Evolutionary conservation across 2,113 vertebrate genomes (phyloP), one percentile per base, ranked within the genome.

Genomic region (Eulemur macaco): DNA sequence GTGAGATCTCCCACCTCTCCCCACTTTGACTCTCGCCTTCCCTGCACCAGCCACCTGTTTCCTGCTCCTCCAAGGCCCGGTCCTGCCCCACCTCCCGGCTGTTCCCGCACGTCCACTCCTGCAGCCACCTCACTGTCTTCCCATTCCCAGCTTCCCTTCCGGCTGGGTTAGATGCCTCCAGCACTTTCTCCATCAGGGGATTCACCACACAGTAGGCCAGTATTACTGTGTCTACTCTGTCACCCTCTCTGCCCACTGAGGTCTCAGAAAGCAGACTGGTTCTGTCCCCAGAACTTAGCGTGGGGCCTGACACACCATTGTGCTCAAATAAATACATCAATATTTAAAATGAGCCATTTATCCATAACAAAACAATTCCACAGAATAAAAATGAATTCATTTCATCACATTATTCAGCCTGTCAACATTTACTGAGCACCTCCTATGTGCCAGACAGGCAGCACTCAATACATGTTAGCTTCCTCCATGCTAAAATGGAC

Each of bases 281-380:
- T 68, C 17, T 86, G 63, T 60, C 17, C 71, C 78, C 45, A 83
- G 78, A 73, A 60, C 54, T 54, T 52, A 69, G 45, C 34, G 29
- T 4, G 3, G 8, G n/a, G 29, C n/a, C 63, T 9, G 31, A 91
- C 39, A n/a, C 1, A 2, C 54, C 45, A 10, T 1, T 50, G 50
- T 54, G 45, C 58, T 54, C 80, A 82, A 86, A 86, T 29, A 45
- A 77, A 80, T 4, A 60, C 29, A 37, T 83, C 31, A 63, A 3
- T 89, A 78, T 81, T 69, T 91, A 80, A 95, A 94, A 89, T 64
- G 23, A n/a, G 34, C 63, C 50, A 21, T 25, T 86, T 89, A 54
- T 39, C 56, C 76, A 64, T 25, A 64, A 31, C 50, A 80, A 91
- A 90, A 45, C 45, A 93, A 86, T 1, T 58, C 47, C 12, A 25